Percentiles rank a stretch among this genome's conserved stretches.
These are phyloP conservation scores for Anastrepha ludens DNA, from an alignment of 1,140 invertebrate species.

Conservation along the genomic window DNA sequence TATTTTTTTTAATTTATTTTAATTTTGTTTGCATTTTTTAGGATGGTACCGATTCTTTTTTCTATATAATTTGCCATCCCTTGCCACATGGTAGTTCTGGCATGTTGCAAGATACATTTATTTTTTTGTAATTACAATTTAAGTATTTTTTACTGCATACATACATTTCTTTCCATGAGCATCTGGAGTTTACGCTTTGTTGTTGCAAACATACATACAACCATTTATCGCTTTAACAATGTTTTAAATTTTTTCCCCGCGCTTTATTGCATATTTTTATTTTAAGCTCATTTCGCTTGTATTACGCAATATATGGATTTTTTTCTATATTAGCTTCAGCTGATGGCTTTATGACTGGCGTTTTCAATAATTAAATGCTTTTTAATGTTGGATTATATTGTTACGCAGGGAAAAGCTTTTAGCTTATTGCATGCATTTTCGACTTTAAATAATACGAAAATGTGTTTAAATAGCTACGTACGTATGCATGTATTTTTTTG, in stretches of 20 bases:
- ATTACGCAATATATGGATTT: neutral
- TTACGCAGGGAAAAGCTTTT: neutral
- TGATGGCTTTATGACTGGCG: neutral
- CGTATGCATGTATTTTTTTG: no score
- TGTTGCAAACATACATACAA: neutral
- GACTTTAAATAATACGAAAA: no score
- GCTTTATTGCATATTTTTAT: neutral
- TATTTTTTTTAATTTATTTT: no score
- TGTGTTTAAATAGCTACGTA: no score
- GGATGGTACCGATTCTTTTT: neutral
- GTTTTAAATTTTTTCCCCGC: neutral
- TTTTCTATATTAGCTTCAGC: neutral
- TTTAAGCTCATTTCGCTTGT: neutral
- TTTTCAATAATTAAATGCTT: slow-evolving; percentile 32
- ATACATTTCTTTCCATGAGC: neutral
- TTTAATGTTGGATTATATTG: slow-evolving; percentile 41
- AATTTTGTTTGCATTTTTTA: neutral
- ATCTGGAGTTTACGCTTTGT: neutral
- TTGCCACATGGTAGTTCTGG: slow-evolving; percentile 21
- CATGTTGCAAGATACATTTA: neutral
- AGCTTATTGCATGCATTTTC: neutral
- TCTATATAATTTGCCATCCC: neutral
- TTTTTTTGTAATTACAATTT: slow-evolving; percentile 45
- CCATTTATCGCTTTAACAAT: neutral
- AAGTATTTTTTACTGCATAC: neutral